These are phyloP conservation scores for Tachina grossa DNA, from an alignment of 2,888 invertebrate genomes.

Conservation along the genomic window DNA sequence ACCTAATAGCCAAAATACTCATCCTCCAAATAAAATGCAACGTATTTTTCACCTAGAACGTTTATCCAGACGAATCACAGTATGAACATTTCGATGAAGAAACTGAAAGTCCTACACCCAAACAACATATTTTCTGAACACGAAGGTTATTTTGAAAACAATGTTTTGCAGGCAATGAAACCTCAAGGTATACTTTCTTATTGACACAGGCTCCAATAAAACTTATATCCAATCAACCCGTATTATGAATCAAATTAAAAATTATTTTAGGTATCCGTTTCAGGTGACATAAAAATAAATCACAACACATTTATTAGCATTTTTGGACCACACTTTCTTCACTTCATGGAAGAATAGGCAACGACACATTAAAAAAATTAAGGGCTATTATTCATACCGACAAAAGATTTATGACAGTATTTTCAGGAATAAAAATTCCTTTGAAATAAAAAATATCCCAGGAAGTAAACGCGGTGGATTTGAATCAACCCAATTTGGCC, in stretches of 20 bases:
- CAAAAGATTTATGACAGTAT: not conserved
- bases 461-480: slow-evolving; percentile 28
- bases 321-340: slow-evolving; percentile 30
- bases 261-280: slow-evolving; percentile 32
- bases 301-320: slow-evolving; percentile 35
- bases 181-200: slow-evolving; percentile 18
- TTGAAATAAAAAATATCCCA: slow-evolving; percentile 36
- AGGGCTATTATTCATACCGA: not conserved
- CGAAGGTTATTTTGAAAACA: too few species aligned
- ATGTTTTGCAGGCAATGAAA: too few species aligned
- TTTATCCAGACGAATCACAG: not conserved
- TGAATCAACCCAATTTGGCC: slow-evolving; percentile 23
- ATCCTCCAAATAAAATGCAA: too few species aligned
- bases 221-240: slow-evolving; percentile 32
- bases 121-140: too few species aligned
- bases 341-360: too few species aligned
- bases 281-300: not conserved
- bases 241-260: slow-evolving; percentile 36
- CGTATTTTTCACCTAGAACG: slow-evolving; percentile 15
- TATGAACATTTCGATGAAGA: not conserved
- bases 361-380: not conserved
- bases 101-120: too few species aligned
- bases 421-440: not conserved
- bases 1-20: too few species aligned
- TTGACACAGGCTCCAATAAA: slow-evolving; percentile 47